A percentile compares a stretch with the other conserved stretches of the same genome.
Evolutionary conservation across 2,113 vertebrate genomes (phyloP).

Genomic region (Bombycilla garrulus): DNA sequence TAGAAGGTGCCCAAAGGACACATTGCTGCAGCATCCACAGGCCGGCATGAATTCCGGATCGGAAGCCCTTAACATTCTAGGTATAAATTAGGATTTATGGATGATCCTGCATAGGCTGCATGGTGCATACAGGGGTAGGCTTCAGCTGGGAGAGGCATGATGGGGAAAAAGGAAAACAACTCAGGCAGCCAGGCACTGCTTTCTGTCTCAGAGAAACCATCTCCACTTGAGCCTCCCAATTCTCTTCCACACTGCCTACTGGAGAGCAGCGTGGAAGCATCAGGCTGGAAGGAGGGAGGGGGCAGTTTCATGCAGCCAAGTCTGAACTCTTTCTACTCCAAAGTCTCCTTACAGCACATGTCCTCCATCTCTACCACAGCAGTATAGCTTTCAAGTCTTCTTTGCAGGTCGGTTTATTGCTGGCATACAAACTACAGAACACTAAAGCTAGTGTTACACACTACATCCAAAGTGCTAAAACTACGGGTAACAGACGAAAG

Average conservation of each 20-base stretch:
- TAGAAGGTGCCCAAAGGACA: background rate
- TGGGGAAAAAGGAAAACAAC: background rate
- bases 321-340: background rate
- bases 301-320: background rate
- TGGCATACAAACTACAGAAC: background rate
- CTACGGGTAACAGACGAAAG: background rate
- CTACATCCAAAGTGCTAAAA: background rate
- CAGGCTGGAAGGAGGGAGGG: background rate
- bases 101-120: background rate
- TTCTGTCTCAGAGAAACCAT: background rate
- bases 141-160: background rate
- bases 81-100: background rate
- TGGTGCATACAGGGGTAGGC: background rate
- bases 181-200: background rate
- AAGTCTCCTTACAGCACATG: background rate
- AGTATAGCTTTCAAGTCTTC: background rate
- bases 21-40: background rate
- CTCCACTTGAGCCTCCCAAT: background rate
- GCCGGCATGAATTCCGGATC: background rate
- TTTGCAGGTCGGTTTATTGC: background rate
- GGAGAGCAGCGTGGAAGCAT: background rate
- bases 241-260: background rate
- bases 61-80: background rate
- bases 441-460: background rate
- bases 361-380: background rate